Percentiles rank a stretch among this genome's conserved stretches.
Conservation (phyloP, 2,113 vertebrate genomes). For the Alaudala cheleensis region DNA sequence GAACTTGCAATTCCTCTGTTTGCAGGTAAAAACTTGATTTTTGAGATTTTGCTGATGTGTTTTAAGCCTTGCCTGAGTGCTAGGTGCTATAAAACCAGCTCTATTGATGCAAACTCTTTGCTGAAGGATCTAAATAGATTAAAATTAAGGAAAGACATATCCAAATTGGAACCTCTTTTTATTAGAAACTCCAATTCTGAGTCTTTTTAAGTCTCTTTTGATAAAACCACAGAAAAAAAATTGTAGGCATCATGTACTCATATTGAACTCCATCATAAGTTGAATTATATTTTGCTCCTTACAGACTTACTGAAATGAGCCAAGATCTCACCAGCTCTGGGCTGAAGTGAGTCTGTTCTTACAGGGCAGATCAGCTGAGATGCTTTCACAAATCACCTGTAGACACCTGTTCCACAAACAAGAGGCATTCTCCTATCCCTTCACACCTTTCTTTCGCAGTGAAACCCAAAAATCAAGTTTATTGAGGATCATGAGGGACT, state of each 20-base stretch:
- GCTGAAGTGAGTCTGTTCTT: neutral
- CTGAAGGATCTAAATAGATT: neutral
- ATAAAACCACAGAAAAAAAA: neutral
- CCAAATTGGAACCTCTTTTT: neutral
- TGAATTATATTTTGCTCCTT: neutral
- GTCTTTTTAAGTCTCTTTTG: neutral
- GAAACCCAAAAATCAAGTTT: neutral
- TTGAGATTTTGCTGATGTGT: neutral
- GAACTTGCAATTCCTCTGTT: neutral
- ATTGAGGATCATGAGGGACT: neutral
- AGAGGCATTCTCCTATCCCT: neutral
- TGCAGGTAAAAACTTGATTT: neutral
- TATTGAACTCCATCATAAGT: neutral
- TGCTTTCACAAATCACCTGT: neutral
- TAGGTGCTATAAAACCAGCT: neutral
- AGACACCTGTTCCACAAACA: neutral
- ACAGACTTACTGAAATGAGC: neutral
- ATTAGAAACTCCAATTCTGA: neutral
- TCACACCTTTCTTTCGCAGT: neutral
- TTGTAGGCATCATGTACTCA: neutral
- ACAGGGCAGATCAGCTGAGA: neutral
- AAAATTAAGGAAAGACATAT: neutral
- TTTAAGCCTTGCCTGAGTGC: neutral
- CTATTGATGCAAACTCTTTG: neutral
- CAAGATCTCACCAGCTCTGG: neutral